Evolutionary conservation across 2,888 invertebrate species (phyloP).

Genomic region (Clunio marinus): DNA sequence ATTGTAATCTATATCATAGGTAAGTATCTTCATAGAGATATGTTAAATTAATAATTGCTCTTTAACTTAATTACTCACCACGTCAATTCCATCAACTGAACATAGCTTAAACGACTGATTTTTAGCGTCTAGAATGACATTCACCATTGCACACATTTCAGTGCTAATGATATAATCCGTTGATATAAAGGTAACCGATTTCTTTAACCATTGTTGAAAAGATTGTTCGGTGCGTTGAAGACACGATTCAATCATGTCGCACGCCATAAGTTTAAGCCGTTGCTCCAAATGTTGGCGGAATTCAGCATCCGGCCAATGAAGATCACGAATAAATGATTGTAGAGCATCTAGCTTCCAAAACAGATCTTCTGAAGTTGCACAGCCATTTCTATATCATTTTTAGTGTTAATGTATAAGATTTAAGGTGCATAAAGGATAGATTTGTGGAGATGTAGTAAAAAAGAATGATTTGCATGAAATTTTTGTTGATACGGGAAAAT

Average conservation of each 20-base stretch:
- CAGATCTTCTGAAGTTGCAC: conserved; percentile 96
- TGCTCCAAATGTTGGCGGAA: conserved; percentile 95
- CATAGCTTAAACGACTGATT: conserved; percentile 94
- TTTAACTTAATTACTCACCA: conserved; percentile 71
- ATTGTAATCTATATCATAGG: too few relatives aligned
- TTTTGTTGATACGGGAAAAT: background rate
- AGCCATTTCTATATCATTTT: conserved; percentile 70
- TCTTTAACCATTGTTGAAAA: conserved; percentile 90
- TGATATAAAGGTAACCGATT: conserved; percentile 86
- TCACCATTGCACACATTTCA: conserved; percentile 99
- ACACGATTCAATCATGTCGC: conserved; percentile 98
- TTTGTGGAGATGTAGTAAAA: background rate
- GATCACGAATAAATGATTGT: conserved; percentile 94
- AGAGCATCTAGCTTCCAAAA: conserved; percentile 99
- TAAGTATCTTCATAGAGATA: too few relatives aligned
- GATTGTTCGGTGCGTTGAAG: conserved; percentile 84
- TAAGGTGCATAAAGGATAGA: background rate
- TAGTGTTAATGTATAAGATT: background rate
- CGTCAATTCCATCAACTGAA: conserved; percentile 91
- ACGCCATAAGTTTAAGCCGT: conserved; percentile 93
- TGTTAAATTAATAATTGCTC: too few relatives aligned
- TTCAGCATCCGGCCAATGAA: conserved; percentile 99
- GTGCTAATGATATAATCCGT: conserved; percentile 97
- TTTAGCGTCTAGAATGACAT: conserved; percentile 96
- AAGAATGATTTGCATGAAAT: background rate